These are phyloP conservation scores for Pipa parva DNA, from an alignment of 2,113 vertebrate species.

Conservation along the genomic window DNA sequence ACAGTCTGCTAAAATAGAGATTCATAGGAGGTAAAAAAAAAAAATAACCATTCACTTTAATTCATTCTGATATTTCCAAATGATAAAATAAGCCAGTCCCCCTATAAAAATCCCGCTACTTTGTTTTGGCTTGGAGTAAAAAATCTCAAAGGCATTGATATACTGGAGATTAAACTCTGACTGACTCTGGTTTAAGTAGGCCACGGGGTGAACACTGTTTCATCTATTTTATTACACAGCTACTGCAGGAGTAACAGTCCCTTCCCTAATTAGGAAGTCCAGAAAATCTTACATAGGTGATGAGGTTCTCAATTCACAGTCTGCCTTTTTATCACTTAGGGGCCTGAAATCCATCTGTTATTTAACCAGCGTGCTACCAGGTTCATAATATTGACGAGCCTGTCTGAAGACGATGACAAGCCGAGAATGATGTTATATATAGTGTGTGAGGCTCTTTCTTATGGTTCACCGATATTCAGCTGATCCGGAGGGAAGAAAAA, in stretches of 20 bases:
- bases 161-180: too few species aligned
- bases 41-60: too few species aligned
- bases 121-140: too few species aligned
- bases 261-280: background rate
- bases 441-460: constrained; percentile 19
- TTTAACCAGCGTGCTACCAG: constrained; percentile 8
- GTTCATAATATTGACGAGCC: constrained; percentile 10
- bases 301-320: background rate
- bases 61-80: too few species aligned
- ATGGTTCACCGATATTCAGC: constrained; percentile 29
- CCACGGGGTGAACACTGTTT: background rate
- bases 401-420: constrained; percentile 16
- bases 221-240: background rate
- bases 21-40: too few species aligned
- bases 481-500: constrained; percentile 37
- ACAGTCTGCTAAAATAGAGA: too few species aligned
- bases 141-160: too few species aligned
- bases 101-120: too few species aligned
- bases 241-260: background rate
- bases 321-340: background rate
- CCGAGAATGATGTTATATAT: constrained; percentile 28
- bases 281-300: background rate
- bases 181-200: too few species aligned
- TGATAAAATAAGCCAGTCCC: too few species aligned
- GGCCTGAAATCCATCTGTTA: constrained; percentile 24